Base-by-base conservation (phyloP, 2,797 vertebrate genomes). In the Mormyrus hasselquistii region DNA sequence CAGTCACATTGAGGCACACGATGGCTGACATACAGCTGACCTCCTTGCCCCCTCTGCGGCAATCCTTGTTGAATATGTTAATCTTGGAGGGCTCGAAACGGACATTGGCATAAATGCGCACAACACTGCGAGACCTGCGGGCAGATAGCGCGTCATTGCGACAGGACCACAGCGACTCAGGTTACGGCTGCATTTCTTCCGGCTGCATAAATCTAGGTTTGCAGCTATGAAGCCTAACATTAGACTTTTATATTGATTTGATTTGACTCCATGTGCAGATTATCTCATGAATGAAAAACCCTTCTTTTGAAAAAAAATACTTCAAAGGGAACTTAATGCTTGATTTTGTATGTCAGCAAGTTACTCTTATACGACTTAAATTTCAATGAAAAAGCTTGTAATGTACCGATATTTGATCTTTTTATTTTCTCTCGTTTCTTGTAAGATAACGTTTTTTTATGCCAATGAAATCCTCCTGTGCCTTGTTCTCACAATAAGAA, bases 61-160 rank as follows among this genome's bases (percentile, higher is more conserved):
- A 99, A 95, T 99, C 98, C 93, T 98, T 98, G 95, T 97, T 97
- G 94, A 99, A 99, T 93, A 99, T 96, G 94, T 99, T 99, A 95
- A 99, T 95, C 92, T 99, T 99, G 92, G 95, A 89, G 0, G 98
- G 99, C 92, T 99, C 97, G 0, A 99, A 99, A 91, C 92, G 94
- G 90, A 99, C 93, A 53, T 92, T 96, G 93, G 96, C 93, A 0
- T 98, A 96, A 92, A 99, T 95, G 91, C 92, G 96, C 49, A 99
- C 92, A 16, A 99, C 97, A 0, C 97, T 98, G 90, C 97, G 97
- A 89, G 98, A 97, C 98, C 99, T 99, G 94, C 0, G 3, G 90
- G 89, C 49, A 62, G 57, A 22, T n/a, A 9, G 53, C 19, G 2
- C 53, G 7, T 83, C 79, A 83, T 2, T 19, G 47, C 2, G 41